Evolutionary conservation across 2,797 vertebrate genomes (phyloP).

Genomic region (Lindbergichthys nudifrons): DNA sequence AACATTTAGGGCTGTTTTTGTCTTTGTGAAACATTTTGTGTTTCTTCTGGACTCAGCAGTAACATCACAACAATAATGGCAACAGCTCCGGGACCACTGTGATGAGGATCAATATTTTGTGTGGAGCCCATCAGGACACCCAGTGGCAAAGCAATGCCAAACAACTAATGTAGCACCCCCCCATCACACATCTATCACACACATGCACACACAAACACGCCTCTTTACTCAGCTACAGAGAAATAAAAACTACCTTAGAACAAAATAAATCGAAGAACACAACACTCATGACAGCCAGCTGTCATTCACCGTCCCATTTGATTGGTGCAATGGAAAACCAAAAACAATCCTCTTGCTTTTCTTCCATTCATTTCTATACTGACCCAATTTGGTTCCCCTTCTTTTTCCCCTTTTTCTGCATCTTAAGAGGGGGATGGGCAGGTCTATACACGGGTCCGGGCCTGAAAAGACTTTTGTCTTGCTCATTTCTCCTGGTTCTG

Average conservation of each 20-base stretch:
- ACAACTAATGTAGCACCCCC: constrained; percentile 22
- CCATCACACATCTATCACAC: constrained; percentile 18
- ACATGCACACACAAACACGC: background rate
- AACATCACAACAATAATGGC: constrained; percentile 32
- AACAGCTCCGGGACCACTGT: constrained; percentile 37
- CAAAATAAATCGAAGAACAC: constrained; percentile 44
- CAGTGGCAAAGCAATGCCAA: constrained; percentile 42
- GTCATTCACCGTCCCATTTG: constrained; percentile 88
- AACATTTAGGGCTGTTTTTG: constrained; percentile 26
- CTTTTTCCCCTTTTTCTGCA: constrained; percentile 73
- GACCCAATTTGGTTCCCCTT: constrained; percentile 62
- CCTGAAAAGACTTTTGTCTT: constrained; percentile 97
- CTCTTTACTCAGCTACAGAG: constrained; percentile 30
- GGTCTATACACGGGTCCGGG: constrained; percentile 86
- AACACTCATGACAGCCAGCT: constrained; percentile 85
- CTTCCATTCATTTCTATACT: constrained; percentile 67
- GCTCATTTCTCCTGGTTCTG: constrained; percentile 91
- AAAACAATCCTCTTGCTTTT: constrained; percentile 45
- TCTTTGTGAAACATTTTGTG: constrained; percentile 21
- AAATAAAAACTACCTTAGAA: constrained; percentile 34
- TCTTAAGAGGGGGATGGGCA: constrained; percentile 89
- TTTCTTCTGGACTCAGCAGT: constrained; percentile 39
- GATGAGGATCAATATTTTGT: constrained; percentile 52
- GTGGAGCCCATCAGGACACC: constrained; percentile 44
- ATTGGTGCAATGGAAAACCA: constrained; percentile 82